Base-by-base conservation (phyloP, 2,797 vertebrate genomes). In the Halcyon chelicuti region DNA sequence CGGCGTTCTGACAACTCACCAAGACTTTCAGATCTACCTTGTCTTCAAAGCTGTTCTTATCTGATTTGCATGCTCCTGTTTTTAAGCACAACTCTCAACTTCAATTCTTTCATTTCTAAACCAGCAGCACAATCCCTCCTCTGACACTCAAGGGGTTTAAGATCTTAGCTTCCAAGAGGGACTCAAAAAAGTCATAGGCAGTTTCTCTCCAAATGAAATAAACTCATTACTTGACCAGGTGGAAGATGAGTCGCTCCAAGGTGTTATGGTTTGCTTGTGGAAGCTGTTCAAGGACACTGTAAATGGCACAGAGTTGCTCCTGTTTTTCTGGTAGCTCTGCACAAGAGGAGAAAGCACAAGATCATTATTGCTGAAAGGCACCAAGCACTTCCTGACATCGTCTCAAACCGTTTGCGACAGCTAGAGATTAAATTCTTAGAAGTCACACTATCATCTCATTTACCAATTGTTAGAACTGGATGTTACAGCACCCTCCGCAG, bases 231-330 rank as follows among this genome's bases (percentile, higher is more conserved):
- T 99, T 99, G 98, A 99, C 99, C 1, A 99, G 99, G 88, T 99
- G 99, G 96, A 99, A 99, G 97, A 99, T 93, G 4, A 99, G 99
- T 70, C 99, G 98, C 97, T 99, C 99, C 97, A 99, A 94, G 8
- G 99, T 99, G 91, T 97, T 98, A 80, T 98, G 99, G 97, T 99
- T 99, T 88, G 98, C 98, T 8, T 97, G 90, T 0, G 99, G 99
- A 66, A 99, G 99, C 95, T 99, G 99, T 21, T 99, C 99, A 62
- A 99, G 97, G 52, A 98, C 97, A 44, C 98, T 98, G 86, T 99
- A 99, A 93, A 99, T 98, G 94, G 99, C 98, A 1, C 98, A 98
- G 77, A 99, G 97, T 80, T 99, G 99, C 91, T 99, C 99, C 86
- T 99, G 99, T 93, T 99, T 99, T 91, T 99, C 99, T 5, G 99